Evolutionary conservation across 2,113 vertebrate genomes (phyloP), one percentile per base, ranked within the genome.

Genomic region (Otocyon megalotis): DNA sequence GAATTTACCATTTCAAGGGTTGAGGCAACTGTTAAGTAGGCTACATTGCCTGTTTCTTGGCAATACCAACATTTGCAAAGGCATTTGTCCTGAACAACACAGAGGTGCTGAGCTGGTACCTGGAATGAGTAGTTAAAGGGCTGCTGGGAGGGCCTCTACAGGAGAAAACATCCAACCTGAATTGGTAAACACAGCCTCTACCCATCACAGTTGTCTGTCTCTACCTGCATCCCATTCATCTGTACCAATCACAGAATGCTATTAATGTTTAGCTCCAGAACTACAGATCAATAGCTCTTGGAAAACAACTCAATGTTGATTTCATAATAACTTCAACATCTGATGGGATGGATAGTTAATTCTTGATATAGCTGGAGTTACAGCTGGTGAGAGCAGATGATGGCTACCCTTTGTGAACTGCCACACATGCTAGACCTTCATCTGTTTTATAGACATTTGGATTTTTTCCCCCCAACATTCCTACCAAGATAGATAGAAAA

Each of bases 1-100:
- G 93, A 79, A 79, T 17, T 54, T 48, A 90, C 30, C 0, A 0
- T 2, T 62, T 93, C 43, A 5, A 53, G 9, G n/a, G 17, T 22
- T 67, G 54, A 93, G 54, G 63, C 92, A 54, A 2, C 19, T 94
- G 32, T 94, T 95, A 58, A 95, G 26, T 54, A n/a, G 69, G 58
- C 35, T 26, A 17, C 14, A 8, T 5, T 60, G 22, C 60, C 58
- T 92, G 8, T 54, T 94, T 89, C 5, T 62, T 53, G 28, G 53
- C 74, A 93, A 62, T 43, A n/a, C 35, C 4, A 81, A 48, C 84
- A 54, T 54, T 56, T 35, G 60, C 48, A 96, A 90, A n/a, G 24
- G 2, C 80, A 77, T 54, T 84, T 80, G 83, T 65, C 30, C 35
- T 80, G 13, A 94, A 79, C 67, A 10, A 37, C 63, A n/a, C 19